These are phyloP conservation scores for Melanaphis sacchari DNA, from an alignment of 1,140 invertebrate genomes.

Conservation along the genomic window DNA sequence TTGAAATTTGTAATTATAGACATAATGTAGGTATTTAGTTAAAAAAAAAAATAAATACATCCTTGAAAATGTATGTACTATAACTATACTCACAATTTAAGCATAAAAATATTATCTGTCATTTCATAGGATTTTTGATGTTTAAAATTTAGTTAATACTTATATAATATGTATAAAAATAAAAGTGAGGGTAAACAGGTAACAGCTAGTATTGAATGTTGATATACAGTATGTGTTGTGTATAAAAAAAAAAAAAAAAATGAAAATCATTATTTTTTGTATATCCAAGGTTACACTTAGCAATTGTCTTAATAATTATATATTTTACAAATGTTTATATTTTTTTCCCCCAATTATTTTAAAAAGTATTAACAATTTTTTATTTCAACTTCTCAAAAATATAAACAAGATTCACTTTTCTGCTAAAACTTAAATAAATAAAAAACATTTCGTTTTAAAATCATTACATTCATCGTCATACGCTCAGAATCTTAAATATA, in stretches of 20 bases:
- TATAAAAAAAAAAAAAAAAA: too few relatives aligned
- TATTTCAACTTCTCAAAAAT: neutral
- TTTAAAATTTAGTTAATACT: too few relatives aligned
- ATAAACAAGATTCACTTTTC: neutral
- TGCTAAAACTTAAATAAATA: neutral
- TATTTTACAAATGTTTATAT: neutral
- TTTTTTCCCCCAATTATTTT: neutral
- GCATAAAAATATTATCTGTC: neutral
- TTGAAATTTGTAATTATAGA: too few relatives aligned
- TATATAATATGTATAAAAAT: too few relatives aligned
- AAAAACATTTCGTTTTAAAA: neutral
- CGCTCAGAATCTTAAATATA: neutral
- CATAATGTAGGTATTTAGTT: too few relatives aligned
- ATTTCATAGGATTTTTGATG: neutral
- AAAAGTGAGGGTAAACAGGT: too few relatives aligned
- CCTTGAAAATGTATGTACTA: too few relatives aligned
- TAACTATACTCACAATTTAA: neutral
- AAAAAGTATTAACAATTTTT: neutral
- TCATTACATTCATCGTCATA: neutral
- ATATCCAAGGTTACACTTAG: neutral
- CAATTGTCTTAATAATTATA: neutral
- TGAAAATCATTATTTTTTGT: too few relatives aligned
- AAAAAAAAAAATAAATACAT: too few relatives aligned
- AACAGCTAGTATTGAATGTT: too few relatives aligned
- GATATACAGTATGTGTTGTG: too few relatives aligned